Base-by-base conservation (phyloP, 2,888 invertebrate species). In the Gryllus longicercus region DNA sequence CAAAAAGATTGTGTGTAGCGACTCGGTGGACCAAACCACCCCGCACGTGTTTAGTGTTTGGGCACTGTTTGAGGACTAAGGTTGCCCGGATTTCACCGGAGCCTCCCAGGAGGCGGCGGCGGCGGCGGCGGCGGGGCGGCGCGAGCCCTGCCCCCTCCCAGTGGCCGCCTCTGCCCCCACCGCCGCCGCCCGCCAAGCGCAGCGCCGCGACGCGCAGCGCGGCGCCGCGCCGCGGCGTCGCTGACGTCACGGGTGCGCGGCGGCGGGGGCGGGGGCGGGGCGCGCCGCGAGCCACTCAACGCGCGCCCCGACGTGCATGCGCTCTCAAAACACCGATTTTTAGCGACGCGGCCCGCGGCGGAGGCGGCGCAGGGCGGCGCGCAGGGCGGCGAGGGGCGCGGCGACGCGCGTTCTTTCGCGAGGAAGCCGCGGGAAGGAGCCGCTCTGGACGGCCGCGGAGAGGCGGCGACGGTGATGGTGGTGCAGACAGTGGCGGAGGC, bases 51-150 rank as follows among this genome's bases (percentile, higher is more conserved):
- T 63, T 63, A 63, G 14, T 63, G 63, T 63, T 18, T 63, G 63
- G 63, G 63, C 63, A 63, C 63, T 63, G 63, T 63, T 63, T 63
- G 63, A 63, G 63, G 63, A 63, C 63, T 63, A 63, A 63, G 63
- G 63, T 63, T 63, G 16, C 63, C 63, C 63, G n/a, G 63, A 63
- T 63, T 63, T 63, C 63, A 63, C 63, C 63, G 63, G 63, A 63
- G 63, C 63, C 63, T 5, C 11, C 63, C n/a, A 11, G 63, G 63
- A 63, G 16, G 63, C 2, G 16, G 14, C 12, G 38, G 38, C 63
- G 16, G 63, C 16, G n/a, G 14, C 14, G 38, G 38, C 38, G 38
- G 38, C 38, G 38, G 38, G 38, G 14, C 63, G n/a, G 16, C n/a
- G 11, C 63, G 63, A 18, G 16, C n/a, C 63, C n/a, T 63, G 3